Evolutionary conservation across 2,888 invertebrate species (phyloP), one percentile per base, ranked within the genome.

Genomic region (Eretmocerus hayati): DNA sequence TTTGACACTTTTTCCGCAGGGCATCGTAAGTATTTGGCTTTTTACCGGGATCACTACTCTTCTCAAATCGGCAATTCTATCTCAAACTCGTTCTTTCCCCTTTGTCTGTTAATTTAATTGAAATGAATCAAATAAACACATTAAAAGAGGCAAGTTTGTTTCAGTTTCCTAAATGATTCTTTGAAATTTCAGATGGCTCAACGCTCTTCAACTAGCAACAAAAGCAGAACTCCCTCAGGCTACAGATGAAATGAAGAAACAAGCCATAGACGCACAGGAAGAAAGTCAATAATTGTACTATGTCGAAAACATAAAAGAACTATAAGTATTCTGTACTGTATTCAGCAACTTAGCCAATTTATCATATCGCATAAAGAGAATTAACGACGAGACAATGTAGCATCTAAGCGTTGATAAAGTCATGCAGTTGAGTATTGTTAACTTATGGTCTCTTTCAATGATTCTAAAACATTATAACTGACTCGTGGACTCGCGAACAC

Each of bases 161-260:
- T n/a, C n/a, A n/a, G n/a, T n/a, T n/a, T n/a, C n/a, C n/a, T n/a
- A n/a, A n/a, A n/a, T n/a, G n/a, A n/a, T n/a, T 11, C 9, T 32
- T 40, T 33, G 4, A n/a, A n/a, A 9, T 59, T 57, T 9, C 61
- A 77, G 77, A 58, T 78, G 77, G 77, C 63, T 75, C 37, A 61
- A 70, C 55, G 69, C 67, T 35, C 62, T 75, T 48, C 69, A 72
- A 58, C 65, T 73, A 58, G 74, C 75, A 23, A 71, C 74, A n/a
- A 71, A 69, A 58, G 75, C 75, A 38, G 75, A 75, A 65, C 61
- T 73, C 60, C 73, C 74, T 60, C 66, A 62, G 47, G 53, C 59
- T 52, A 59, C 55, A 36, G 50, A 55, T 26, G 53, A 49, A 59
- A 42, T 53, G 52, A 37, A 56, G 55, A n/a, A n/a, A n/a, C n/a